Base-by-base conservation (phyloP, 2,888 invertebrate species). In the Chromoteleia sp. region DNA sequence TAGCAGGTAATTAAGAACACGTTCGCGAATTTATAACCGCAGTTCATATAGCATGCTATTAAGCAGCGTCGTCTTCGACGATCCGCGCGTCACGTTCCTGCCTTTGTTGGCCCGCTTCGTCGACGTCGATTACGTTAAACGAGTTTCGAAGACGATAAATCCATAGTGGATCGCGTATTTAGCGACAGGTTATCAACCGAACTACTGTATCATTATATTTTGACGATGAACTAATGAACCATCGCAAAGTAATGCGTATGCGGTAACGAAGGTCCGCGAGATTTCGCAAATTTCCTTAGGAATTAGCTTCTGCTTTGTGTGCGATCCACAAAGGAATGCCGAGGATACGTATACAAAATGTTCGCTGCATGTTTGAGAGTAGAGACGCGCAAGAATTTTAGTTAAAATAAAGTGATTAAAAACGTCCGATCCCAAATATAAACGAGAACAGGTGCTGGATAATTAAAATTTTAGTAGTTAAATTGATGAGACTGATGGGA, bases 1-100 rank as follows among this genome's bases (percentile, higher is more conserved):
- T 81, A 71, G 61, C 78, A 80, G 75, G 81, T 85, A 87, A 87
- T 87, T 87, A 86, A 87, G 83, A 86, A 83, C 82, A 83, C 78
- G 83, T 78, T 67, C 77, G 83, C 81, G 63, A 87, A 87, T 87
- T 87, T 85, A 86, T 76, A 61, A 61, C 65, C 50, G 25, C 52
- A 14, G 29, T 36, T 59, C 59, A n/a, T 36, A 48, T 29, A 61
- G 61, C 71, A 21, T 71, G 71, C 76, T 67, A 76, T 81, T 71
- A 76, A 71, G 59, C 15, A 45, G 41, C 56, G 36, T 71, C 50
- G 56, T 70, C 50, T 3, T 56, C 68, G 48, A 36, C 29, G 77
- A 29, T 68, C 45, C 67, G 61, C 48, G 48, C 54, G 50, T 71
- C 71, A 50, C 73, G 63, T 74, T 56, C 14, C 43, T 8, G n/a